Evolutionary conservation across 92 coral and sea anemone genomes (phyloP), one percentile per base, ranked within the genome.

Genomic region (Zoanthus sansibaricus): DNA sequence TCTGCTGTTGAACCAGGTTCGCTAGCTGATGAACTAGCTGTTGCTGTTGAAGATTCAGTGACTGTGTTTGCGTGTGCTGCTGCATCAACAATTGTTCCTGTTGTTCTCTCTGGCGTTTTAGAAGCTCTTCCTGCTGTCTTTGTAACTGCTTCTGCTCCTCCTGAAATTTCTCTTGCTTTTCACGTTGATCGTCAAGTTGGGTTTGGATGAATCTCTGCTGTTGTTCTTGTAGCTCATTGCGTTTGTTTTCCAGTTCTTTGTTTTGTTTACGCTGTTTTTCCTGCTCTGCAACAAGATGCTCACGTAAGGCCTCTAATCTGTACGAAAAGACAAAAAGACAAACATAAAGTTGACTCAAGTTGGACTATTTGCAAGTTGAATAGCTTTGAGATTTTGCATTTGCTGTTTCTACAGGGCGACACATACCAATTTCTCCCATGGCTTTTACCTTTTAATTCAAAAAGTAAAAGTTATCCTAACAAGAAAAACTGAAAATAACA

Each of bases 1-100:
- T 55, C 6, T 83, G 86, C 67, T 95, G 45, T 71, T 91, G 93
- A 54, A 76, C 92, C 17, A 44, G 78, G 89, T 58, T 89, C n/a
- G 98, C 98, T n/a, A 95, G 86, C 82, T 88, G 92, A 17, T 92
- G 94, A 77, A 89, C 52, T 11, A 94, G 89, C 37, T 90, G 95
- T 73, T 91, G 98, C 73, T 95, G 98, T 49, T 95, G 98, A 54
- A 95, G 91, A 77, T 95, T 94, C 16, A 95, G 82, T 37, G 95
- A 86, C 89, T 95, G 98, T 7, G 88, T 93, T 70, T 95, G 98
- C 78, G 86, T 93, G 90, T 87, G 90, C 75, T 95, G 97, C 67
- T 96, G 99, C 91, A 89, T 91, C 49, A 97, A 90, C 13, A 97
- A 76, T 51, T 95, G 98, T 52, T 97, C 99, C 77, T 95, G 98